phyloP scores from a whole-genome alignment of 2,888 invertebrate species.

The Stenurella melanura region DNA sequence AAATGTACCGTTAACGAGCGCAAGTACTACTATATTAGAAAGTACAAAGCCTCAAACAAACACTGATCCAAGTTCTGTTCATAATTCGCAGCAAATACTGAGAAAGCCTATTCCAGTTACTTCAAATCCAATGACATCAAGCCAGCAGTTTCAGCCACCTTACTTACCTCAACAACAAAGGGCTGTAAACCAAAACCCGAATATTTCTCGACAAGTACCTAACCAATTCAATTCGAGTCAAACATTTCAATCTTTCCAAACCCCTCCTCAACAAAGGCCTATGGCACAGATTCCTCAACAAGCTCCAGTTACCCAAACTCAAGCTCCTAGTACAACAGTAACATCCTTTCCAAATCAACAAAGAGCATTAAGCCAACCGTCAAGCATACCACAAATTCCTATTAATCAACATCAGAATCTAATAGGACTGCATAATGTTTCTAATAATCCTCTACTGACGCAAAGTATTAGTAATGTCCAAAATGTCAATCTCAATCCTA shows the following conservation, averaged over 20 bases:
- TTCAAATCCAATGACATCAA: neutral
- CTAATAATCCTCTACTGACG: constrained; percentile 24
- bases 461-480: constrained; percentile 31
- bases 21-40: neutral
- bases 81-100: neutral
- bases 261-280: constrained; percentile 30
- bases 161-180: constrained; percentile 9
- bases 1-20: constrained; percentile 30
- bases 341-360: constrained; percentile 28
- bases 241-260: constrained; percentile 40
- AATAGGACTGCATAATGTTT: constrained; percentile 20
- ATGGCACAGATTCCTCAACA: constrained; percentile 16
- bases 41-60: neutral
- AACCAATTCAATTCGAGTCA: constrained; percentile 41
- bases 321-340: neutral
- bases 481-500: constrained; percentile 9
- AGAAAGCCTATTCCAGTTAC: neutral
- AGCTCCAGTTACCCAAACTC: neutral
- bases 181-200: constrained; percentile 15
- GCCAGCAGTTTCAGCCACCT: neutral
- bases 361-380: constrained; percentile 14
- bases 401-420: constrained; percentile 21
- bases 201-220: constrained; percentile 3
- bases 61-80: neutral
- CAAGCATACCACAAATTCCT: constrained; percentile 17